phyloP scores from a whole-genome alignment of 1,140 invertebrate species.

The Drosophila serrata region DNA sequence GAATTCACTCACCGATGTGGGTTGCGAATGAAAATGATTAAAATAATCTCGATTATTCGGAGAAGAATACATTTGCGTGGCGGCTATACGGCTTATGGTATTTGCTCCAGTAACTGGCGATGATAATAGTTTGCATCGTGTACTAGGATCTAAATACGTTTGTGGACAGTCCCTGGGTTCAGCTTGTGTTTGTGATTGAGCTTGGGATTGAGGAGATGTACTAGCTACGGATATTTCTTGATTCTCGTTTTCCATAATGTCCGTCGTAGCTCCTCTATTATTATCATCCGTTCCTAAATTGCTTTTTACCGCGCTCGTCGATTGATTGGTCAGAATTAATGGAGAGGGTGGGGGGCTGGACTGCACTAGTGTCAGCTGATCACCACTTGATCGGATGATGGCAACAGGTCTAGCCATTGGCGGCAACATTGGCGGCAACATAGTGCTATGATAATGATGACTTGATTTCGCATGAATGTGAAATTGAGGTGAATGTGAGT shows the following conservation, averaged over 20 bases:
- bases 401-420: constrained; percentile 98
- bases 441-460: constrained; percentile 89
- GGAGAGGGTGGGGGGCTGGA: constrained; percentile 87
- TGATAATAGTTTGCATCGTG: constrained; percentile 57
- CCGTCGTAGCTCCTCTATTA: constrained; percentile 19
- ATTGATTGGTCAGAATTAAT: constrained; percentile 31
- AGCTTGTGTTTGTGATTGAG: constrained; percentile 11
- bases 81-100: constrained; percentile 54
- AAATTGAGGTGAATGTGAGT: constrained; percentile 64
- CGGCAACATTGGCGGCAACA: constrained; percentile 97
- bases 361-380: constrained; percentile 86
- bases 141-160: constrained; percentile 26
- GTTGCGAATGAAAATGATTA: constrained; percentile 95
- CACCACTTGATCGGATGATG: constrained; percentile 95
- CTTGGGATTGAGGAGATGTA: constrained; percentile 30
- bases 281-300: constrained; percentile 38
- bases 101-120: constrained; percentile 30
- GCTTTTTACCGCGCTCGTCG: constrained; percentile 41
- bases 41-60: constrained; percentile 87
- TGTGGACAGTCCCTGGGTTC: constrained; percentile 28
- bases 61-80: constrained; percentile 71
- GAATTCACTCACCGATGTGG: constrained; percentile 90
- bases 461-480: constrained; percentile 68
- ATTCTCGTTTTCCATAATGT: constrained; percentile 44
- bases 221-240: constrained; percentile 30